phyloP scores from a whole-genome alignment of 2,888 invertebrate species.

The Uropetala carovei region DNA sequence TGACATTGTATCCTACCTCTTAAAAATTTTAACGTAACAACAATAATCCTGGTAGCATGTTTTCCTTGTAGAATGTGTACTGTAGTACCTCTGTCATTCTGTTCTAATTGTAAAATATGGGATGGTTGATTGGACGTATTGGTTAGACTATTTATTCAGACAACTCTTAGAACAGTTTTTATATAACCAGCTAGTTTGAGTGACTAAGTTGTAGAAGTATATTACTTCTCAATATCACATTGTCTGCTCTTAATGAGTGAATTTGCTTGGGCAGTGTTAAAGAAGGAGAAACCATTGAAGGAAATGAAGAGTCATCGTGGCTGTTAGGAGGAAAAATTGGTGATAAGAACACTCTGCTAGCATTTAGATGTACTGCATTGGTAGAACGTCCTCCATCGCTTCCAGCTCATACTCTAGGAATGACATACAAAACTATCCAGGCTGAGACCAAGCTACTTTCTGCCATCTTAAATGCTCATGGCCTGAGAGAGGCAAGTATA shows the following conservation, averaged over 20 bases:
- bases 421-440: constrained; percentile 88
- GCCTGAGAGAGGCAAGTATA: constrained; percentile 81
- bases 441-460: constrained; percentile 88
- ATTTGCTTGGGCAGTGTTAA: background rate
- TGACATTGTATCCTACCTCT: background rate
- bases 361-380: constrained; percentile 82
- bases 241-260: background rate
- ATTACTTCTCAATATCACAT: background rate
- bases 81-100: too few relatives aligned
- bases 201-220: too few relatives aligned
- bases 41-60: too few relatives aligned
- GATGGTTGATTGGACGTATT: too few relatives aligned
- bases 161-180: background rate
- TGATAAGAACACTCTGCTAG: constrained; percentile 81
- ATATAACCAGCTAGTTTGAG: background rate
- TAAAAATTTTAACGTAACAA: too few relatives aligned
- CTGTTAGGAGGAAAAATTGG: constrained; percentile 73
- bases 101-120: too few relatives aligned
- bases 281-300: constrained; percentile 1
- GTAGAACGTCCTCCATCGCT: constrained; percentile 74
- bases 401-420: constrained; percentile 83
- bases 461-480: constrained; percentile 86
- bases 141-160: too few relatives aligned
- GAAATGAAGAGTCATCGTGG: constrained; percentile 37
- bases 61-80: too few relatives aligned